Percentiles rank a stretch among this genome's conserved stretches.
phyloP scores from a whole-genome alignment of 2,113 vertebrate genomes.

The Catharus fuscescens region DNA sequence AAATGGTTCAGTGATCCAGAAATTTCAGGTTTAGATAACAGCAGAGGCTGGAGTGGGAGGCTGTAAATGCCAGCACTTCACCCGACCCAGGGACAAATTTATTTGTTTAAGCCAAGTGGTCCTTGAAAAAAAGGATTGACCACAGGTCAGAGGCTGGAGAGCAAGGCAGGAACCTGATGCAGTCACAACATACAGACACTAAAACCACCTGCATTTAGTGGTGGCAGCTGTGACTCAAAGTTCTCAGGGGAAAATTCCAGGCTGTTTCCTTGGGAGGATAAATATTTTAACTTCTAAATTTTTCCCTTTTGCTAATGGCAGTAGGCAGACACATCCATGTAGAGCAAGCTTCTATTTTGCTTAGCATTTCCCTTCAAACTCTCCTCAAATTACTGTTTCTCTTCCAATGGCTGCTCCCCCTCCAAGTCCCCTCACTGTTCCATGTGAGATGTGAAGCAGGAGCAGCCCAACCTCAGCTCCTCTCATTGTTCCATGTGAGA shows the following conservation, averaged over 20 bases:
- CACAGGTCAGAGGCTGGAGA: background rate
- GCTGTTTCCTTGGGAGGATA: background rate
- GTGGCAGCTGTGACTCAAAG: background rate
- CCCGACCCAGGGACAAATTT: background rate
- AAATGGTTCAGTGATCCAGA: background rate
- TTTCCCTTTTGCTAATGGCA: background rate
- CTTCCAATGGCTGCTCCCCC: background rate
- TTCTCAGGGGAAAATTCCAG: background rate
- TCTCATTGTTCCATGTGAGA: too few species aligned
- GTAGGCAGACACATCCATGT: rapidly evolving
- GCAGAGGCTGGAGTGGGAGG: background rate
- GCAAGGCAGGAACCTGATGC: background rate
- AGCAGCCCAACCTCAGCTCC: background rate
- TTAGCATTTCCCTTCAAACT: background rate
- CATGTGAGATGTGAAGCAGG: background rate
- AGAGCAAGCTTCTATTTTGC: background rate
- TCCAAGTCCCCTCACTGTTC: background rate
- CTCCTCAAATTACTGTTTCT: background rate
- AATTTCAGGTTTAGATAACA: background rate
- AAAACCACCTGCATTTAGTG: background rate
- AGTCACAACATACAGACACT: background rate
- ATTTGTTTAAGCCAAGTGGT: background rate
- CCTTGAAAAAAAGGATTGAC: rapidly evolving
- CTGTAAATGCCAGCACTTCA: background rate
- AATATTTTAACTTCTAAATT: background rate